Conservation (phyloP, 2,797 vertebrate species). For the Cyclopterus lumpus region DNA sequence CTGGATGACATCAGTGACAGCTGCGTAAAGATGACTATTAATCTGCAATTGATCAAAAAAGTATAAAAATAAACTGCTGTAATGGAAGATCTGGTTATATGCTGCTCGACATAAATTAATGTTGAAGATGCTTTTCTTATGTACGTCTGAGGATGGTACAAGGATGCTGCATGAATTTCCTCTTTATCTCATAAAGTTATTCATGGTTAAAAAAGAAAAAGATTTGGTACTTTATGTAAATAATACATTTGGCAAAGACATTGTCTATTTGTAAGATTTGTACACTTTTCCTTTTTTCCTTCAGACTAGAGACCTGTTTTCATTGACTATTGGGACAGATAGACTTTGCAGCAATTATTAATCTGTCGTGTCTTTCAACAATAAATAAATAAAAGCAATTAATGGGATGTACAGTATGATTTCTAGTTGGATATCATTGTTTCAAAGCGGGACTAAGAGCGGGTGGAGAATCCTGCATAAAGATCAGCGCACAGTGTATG, state of each 20-base stretch:
- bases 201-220: not conserved
- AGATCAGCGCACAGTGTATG: constrained; percentile 58
- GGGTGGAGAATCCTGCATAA: constrained; percentile 50
- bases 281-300: constrained; percentile 22
- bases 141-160: too few relatives aligned
- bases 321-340: too few relatives aligned
- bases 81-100: not conserved
- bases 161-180: not conserved
- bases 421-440: constrained; percentile 14
- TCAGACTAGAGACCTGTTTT: constrained; percentile 50
- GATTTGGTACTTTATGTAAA: not conserved
- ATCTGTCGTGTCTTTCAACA: constrained; percentile 19
- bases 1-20: constrained; percentile 64
- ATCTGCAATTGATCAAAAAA: constrained; percentile 54
- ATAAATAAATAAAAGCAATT: constrained; percentile 25
- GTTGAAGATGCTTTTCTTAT: not conserved
- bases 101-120: not conserved
- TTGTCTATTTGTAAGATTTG: not conserved
- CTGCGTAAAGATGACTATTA: constrained; percentile 64
- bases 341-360: constrained; percentile 39
- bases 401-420: not conserved
- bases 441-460: constrained; percentile 55
- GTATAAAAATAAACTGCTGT: not conserved
- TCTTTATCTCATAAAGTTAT: not conserved
- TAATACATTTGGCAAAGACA: not conserved